A percentile compares a stretch with the other conserved stretches of the same genome.
These are phyloP conservation scores for Corythaixoides concolor DNA, from an alignment of 2,113 vertebrate species.

Conservation along the genomic window DNA sequence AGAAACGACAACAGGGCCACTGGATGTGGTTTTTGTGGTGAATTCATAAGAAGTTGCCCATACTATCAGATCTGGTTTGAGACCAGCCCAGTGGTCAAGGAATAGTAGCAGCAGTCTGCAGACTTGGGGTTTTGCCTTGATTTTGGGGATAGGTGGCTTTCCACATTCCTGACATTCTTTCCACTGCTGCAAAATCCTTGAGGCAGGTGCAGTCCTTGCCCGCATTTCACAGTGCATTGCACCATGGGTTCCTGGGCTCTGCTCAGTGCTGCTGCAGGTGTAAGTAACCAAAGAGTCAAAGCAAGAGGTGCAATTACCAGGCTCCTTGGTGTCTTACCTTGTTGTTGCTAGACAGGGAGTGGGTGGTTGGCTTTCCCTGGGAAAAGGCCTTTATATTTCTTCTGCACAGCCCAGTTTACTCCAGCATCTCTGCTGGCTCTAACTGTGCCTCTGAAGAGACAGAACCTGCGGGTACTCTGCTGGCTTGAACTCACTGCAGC, in stretches of 20 bases:
- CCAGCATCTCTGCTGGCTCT: background rate
- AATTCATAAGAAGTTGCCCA: background rate
- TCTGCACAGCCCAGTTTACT: background rate
- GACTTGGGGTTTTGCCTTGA: background rate
- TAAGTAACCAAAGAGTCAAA: background rate
- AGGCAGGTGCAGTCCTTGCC: background rate
- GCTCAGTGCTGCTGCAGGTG: background rate
- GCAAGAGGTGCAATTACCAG: background rate
- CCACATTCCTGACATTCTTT: background rate
- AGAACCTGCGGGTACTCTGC: background rate
- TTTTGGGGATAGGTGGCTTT: background rate
- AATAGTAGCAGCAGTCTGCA: rapidly evolving
- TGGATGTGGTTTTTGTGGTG: background rate
- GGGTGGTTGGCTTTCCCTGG: background rate
- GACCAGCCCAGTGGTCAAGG: background rate
- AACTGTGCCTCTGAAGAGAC: background rate
- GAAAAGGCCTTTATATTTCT: background rate
- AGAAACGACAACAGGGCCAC: background rate
- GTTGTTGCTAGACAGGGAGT: background rate
- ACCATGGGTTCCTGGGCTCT: background rate
- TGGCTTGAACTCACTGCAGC: background rate
- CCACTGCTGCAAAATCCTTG: background rate
- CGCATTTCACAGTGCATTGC: rapidly evolving
- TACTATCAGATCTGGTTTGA: background rate
- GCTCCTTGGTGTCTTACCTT: background rate